A percentile compares a stretch with the other conserved stretches of the same genome.
Evolutionary conservation across 2,888 invertebrate genomes (phyloP).

Genomic region (Schizaphis graminum): DNA sequence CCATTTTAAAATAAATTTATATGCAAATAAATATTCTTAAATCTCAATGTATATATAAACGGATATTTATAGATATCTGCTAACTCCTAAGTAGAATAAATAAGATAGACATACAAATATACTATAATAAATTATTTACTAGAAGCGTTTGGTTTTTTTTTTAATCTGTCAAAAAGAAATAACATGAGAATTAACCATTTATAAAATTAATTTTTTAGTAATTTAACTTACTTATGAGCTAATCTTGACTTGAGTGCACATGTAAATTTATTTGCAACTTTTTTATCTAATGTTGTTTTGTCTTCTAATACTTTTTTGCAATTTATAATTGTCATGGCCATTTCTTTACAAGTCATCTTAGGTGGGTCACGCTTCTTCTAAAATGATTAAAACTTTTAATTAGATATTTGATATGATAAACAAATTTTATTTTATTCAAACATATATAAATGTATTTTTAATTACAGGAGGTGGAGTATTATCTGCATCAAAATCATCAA

Average conservation of each 20-base stretch:
- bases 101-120: not conserved
- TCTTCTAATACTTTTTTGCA: conserved; percentile 54
- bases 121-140: conserved; percentile 28
- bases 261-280: conserved; percentile 60
- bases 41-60: not conserved
- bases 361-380: conserved; percentile 48
- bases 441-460: conserved; percentile 15
- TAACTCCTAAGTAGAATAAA: not conserved
- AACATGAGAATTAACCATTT: not conserved
- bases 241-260: conserved; percentile 56
- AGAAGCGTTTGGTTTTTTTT: conserved; percentile 31
- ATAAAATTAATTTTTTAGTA: not conserved
- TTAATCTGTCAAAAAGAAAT: conserved; percentile 45
- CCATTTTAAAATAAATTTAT: not conserved
- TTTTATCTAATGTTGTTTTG: conserved; percentile 55
- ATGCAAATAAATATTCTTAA: not conserved
- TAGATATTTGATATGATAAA: not conserved
- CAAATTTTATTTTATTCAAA: not conserved
- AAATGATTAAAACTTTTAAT: not conserved
- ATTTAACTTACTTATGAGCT: conserved; percentile 52
- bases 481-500: conserved; percentile 26
- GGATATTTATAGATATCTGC: no score
- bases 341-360: conserved; percentile 60
- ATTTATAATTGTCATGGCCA: conserved; percentile 63
- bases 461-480: conserved; percentile 13